These are phyloP conservation scores for Neoarius graeffei DNA, from an alignment of 2,113 vertebrate species.

Conservation along the genomic window DNA sequence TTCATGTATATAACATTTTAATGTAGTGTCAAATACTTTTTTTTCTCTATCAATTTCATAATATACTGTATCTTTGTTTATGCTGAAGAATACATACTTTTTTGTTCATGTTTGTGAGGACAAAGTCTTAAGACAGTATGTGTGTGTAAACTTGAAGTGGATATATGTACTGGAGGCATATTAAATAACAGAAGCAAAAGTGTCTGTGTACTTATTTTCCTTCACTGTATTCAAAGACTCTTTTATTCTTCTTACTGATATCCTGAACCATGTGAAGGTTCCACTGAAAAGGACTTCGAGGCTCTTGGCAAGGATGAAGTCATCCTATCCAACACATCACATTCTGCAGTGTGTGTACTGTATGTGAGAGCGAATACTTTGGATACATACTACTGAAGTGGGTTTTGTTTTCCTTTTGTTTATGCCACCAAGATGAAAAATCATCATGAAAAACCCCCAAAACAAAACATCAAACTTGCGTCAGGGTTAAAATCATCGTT, in stretches of 20 bases:
- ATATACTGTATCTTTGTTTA: too few relatives aligned
- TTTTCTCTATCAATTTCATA: background rate
- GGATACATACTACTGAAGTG: background rate
- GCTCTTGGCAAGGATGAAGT: constrained; percentile 40
- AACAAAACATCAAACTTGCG: constrained; percentile 2
- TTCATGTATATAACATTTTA: background rate
- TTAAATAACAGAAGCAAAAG: background rate
- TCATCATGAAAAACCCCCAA: background rate
- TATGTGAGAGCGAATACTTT: background rate
- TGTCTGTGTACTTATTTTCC: background rate
- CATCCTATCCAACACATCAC: constrained; percentile 21
- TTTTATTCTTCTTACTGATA: constrained; percentile 35
- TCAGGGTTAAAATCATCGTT: constrained; percentile 1
- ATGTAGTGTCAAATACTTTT: background rate
- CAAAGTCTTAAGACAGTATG: background rate
- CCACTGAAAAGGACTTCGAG: constrained; percentile 36
- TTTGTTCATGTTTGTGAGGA: background rate
- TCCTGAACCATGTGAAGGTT: constrained; percentile 31
- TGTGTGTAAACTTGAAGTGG: background rate
- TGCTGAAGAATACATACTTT: background rate
- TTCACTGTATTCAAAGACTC: constrained; percentile 37
- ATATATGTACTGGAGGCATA: background rate
- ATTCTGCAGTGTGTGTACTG: background rate
- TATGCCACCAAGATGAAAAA: background rate
- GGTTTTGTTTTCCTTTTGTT: constrained; percentile 19